Base-by-base conservation (phyloP, 1,140 invertebrate species). In the Aricia agestis region DNA sequence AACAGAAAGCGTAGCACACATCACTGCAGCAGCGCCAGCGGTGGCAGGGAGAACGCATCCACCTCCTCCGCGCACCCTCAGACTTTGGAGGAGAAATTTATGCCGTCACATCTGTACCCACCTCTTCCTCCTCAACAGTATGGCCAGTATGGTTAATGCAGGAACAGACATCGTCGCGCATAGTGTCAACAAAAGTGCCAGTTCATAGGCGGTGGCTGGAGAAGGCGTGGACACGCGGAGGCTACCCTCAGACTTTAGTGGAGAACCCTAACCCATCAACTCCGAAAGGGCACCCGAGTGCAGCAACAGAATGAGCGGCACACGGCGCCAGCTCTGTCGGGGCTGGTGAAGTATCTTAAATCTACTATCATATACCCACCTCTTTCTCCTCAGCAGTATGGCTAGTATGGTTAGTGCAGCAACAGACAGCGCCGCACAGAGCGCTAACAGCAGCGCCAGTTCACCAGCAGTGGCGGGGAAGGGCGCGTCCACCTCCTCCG, bases 381-480 rank as follows among this genome's bases (percentile, higher is more conserved):
- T 85, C 77, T 90, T 91, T 31, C 87, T 75, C 59, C 89, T 82
- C 19, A 91, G 72, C 6, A 91, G 73, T 73, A 91, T 91, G 15
- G 86, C 86, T 19, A 91, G 69, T 80, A 91, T 91, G 9, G 89
- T 91, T 0, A 91, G 75, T 0, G 89, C 89, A 2, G 89, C 89
- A 0, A 91, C 75, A 9, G 87, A 90, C 7, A 91, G 59, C 19
- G 87, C 87, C 6, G 89, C 89, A 74, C 89, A 91, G 1, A 91
- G 45, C 0, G 87, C 89, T n/a, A 91, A 72, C 32, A 91, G 61
- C 36, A 91, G 66, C 0, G 89, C 87, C 10, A 90, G 68, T 65
- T 91, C 89, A 0, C 87, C 89, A 1, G 89, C 86, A 0, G 89
- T 90, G 0, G 87, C 89, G 0, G 89, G 87, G 71, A 91, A 91